Conservation (phyloP, 2,797 vertebrate species). For the Enteromius afrohamiltoni region DNA sequence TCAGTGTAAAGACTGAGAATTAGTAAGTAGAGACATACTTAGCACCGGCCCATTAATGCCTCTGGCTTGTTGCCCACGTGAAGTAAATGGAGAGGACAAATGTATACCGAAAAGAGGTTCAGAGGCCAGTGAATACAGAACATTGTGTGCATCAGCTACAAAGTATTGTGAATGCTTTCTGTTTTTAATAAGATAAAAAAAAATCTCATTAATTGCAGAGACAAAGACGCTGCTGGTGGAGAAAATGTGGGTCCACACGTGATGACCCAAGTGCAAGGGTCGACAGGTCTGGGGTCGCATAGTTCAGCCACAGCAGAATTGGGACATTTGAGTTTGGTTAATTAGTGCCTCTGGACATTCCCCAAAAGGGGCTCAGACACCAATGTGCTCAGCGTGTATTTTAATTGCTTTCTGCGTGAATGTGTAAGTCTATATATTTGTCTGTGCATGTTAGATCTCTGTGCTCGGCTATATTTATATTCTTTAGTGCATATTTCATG, state of each 20-base stretch:
- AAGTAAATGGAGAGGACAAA: constrained; percentile 48
- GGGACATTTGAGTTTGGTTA: constrained; percentile 54
- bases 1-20: constrained; percentile 32
- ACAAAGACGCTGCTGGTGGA: constrained; percentile 58
- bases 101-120: constrained; percentile 4
- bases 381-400: constrained; percentile 49
- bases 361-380: constrained; percentile 31
- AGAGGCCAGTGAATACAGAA: constrained; percentile 23
- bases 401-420: constrained; percentile 49
- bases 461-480: not conserved
- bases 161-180: constrained; percentile 29
- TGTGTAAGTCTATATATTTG: constrained; percentile 14
- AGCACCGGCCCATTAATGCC: constrained; percentile 23
- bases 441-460: constrained; percentile 44
- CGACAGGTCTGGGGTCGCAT: constrained; percentile 50
- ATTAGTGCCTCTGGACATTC: constrained; percentile 53
- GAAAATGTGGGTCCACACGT: constrained; percentile 58
- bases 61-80: constrained; percentile 45
- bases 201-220: constrained; percentile 43
- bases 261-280: constrained; percentile 52
- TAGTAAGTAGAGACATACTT: constrained; percentile 24
- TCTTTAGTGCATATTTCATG: not conserved
- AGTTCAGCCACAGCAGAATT: constrained; percentile 55
- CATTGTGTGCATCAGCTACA: constrained; percentile 35
- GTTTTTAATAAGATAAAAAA: constrained; percentile 36